phyloP scores from a whole-genome alignment of 2,797 vertebrate genomes.

The Hirundo rustica region DNA sequence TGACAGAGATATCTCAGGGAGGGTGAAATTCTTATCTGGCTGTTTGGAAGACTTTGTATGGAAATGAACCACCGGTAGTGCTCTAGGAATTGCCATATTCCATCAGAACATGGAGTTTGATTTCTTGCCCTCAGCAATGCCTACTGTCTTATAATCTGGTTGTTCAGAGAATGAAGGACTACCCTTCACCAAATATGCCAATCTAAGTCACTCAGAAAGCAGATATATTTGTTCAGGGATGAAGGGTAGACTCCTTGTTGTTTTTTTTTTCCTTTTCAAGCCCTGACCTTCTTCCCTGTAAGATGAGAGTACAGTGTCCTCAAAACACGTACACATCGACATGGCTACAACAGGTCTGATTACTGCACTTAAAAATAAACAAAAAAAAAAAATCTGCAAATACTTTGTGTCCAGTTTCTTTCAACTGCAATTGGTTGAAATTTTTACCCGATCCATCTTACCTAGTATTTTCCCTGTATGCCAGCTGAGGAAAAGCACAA shows the following conservation, averaged over 20 bases:
- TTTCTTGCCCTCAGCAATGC: neutral
- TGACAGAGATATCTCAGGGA: neutral
- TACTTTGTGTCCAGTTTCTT: neutral
- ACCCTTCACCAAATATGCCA: neutral
- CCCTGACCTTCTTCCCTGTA: neutral
- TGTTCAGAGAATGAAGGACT: neutral
- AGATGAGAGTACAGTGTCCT: neutral
- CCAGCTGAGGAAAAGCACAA: neutral
- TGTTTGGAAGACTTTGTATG: conserved; percentile 1
- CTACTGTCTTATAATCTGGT: neutral
- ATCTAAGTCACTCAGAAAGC: neutral
- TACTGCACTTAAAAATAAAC: neutral
- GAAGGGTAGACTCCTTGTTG: neutral
- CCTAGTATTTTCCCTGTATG: neutral
- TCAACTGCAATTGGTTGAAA: neutral
- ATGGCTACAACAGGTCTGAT: neutral
- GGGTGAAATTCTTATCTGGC: neutral
- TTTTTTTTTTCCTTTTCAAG: neutral
- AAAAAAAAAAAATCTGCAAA: neutral
- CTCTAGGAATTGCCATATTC: conserved; percentile 4
- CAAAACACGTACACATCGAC: neutral
- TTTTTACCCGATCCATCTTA: neutral
- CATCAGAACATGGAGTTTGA: neutral
- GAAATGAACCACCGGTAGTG: neutral
- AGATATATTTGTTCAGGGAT: neutral